A percentile compares a stretch with the other conserved stretches of the same genome.
Conservation (phyloP, 2,797 vertebrate genomes). For the Silurus lanzhouensis region DNA sequence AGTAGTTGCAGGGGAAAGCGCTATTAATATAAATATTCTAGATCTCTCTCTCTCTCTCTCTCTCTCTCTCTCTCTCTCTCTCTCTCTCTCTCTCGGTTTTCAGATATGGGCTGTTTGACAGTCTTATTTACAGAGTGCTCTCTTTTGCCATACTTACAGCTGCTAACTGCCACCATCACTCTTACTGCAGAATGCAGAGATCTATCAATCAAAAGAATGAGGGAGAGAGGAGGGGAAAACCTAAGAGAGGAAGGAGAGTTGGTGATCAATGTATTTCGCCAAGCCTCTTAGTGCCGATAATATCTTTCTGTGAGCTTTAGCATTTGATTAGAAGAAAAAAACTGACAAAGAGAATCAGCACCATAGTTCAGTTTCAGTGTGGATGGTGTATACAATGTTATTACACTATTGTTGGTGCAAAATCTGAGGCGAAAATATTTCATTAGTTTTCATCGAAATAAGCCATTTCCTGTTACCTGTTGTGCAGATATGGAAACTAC, state of each 20-base stretch:
- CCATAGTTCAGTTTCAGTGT: not conserved
- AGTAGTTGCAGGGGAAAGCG: conserved; percentile 3
- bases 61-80: not conserved
- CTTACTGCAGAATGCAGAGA: conserved; percentile 37
- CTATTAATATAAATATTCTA: conserved; percentile 17
- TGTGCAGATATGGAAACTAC: not conserved
- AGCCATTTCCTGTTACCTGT: not conserved
- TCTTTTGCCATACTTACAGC: conserved; percentile 22
- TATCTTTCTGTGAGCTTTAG: conserved; percentile 57
- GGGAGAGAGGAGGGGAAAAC: conserved; percentile 16
- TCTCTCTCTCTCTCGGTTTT: not conserved
- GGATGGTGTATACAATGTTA: not conserved
- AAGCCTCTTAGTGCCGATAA: conserved; percentile 63
- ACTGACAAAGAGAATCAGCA: conserved; percentile 20
- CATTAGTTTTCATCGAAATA: not conserved
- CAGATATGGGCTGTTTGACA: conserved; percentile 10
- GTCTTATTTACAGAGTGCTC: conserved; percentile 33
- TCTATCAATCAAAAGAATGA: conserved; percentile 41
- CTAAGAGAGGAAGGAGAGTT: conserved; percentile 39
- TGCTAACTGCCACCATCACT: conserved; percentile 24
- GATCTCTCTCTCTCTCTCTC: not conserved
- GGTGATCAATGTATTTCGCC: conserved; percentile 61
- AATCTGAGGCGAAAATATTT: not conserved
- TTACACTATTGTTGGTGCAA: not conserved
- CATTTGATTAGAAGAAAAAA: conserved; percentile 66